These are phyloP conservation scores for Stenolophus ochropezus DNA, from an alignment of 2,888 invertebrate genomes.

Conservation along the genomic window DNA sequence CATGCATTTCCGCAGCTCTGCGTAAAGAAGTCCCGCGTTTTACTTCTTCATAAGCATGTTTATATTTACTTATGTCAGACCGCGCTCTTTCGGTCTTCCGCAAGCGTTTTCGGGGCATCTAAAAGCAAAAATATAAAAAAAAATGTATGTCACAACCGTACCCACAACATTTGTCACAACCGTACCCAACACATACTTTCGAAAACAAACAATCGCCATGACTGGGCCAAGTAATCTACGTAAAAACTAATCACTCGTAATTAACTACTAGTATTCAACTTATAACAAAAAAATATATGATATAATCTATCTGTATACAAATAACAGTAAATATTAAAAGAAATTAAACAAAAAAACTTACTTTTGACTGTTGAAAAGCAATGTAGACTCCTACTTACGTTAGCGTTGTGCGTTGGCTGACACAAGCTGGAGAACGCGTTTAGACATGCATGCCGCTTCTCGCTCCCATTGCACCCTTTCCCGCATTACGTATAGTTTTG, in stretches of 20 bases:
- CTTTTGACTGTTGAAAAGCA: slow-evolving; percentile 10
- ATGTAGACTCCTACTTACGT: slow-evolving; percentile 3
- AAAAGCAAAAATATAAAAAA: slow-evolving; percentile 24
- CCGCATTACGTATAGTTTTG: background rate
- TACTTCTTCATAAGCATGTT: slow-evolving; percentile 11
- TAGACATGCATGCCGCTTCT: slow-evolving; percentile 5
- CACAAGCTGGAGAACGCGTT: background rate
- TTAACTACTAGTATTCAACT: slow-evolving; percentile 9
- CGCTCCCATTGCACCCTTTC: background rate
- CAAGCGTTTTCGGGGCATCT: slow-evolving; percentile 29
- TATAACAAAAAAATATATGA: slow-evolving; percentile 1
- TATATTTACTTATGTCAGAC: slow-evolving; percentile 45
- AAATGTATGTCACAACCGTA: slow-evolving; percentile 54
- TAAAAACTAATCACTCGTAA: slow-evolving; percentile 5
- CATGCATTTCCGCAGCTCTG: slow-evolving; percentile 48
- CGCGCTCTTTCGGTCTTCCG: background rate
- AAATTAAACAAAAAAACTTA: background rate
- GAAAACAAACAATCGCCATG: slow-evolving; percentile 7
- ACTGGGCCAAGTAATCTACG: background rate
- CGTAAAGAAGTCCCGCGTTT: slow-evolving; percentile 33
- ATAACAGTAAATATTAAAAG: slow-evolving; percentile 2
- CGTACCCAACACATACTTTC: background rate
- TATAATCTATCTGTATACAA: background rate
- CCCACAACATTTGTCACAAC: slow-evolving; percentile 48
- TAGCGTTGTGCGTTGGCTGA: too few species aligned